Conservation (phyloP, 2,797 vertebrate genomes). For the Cossypha polioptera region DNA sequence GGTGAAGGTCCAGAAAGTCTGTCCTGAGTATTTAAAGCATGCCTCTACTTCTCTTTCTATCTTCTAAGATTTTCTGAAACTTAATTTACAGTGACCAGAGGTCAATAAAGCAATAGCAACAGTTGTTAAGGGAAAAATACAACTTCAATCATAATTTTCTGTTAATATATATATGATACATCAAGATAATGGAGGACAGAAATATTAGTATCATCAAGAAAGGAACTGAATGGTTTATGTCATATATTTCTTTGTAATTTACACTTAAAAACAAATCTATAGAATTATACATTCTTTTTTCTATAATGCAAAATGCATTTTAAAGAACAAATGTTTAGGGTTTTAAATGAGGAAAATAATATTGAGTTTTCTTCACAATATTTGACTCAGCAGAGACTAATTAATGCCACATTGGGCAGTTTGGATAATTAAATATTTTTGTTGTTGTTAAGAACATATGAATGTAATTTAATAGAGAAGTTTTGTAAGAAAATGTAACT, state of each 20-base stretch:
- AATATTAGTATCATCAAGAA: not conserved
- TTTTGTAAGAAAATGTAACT: slow-evolving; percentile 54
- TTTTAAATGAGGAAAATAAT: not conserved
- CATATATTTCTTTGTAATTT: not conserved
- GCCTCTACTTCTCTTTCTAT: not conserved
- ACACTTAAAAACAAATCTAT: not conserved
- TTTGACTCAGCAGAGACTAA: slow-evolving; percentile 26
- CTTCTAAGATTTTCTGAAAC: not conserved
- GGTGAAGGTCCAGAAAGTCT: not conserved
- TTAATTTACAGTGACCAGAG: not conserved
- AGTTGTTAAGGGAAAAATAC: not conserved
- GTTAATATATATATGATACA: not conserved
- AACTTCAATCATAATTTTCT: not conserved
- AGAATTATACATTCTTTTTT: not conserved
- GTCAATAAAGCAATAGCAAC: not conserved
- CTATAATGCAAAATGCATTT: not conserved
- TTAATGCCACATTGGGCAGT: slow-evolving; percentile 52
- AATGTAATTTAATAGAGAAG: slow-evolving; percentile 49
- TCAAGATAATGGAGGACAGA: not conserved
- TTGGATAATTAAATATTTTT: slow-evolving; percentile 50
- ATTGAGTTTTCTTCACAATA: not conserved
- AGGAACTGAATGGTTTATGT: not conserved
- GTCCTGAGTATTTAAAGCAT: not conserved
- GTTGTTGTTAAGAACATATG: slow-evolving; percentile 47
- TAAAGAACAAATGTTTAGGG: not conserved